Conservation (phyloP, 2,888 invertebrate genomes). For the Xanthia icteritia region DNA sequence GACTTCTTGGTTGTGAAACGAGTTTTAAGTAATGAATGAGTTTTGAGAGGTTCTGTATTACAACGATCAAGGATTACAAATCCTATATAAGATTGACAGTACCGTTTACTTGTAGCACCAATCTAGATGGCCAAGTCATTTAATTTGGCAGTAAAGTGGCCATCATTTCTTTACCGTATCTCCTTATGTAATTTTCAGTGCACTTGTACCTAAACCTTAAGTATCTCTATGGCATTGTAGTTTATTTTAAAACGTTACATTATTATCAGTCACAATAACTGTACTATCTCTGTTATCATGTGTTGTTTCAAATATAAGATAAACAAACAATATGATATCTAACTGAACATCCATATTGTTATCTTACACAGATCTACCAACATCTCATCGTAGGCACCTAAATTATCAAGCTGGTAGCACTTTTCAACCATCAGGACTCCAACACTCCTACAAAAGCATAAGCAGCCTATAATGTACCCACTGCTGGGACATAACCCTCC, state of each 20-base stretch:
- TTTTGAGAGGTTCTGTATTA: too few relatives aligned
- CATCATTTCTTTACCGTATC: neutral
- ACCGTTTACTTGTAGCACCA: too few relatives aligned
- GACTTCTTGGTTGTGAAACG: too few relatives aligned
- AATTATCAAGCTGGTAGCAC: neutral
- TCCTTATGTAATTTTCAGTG: neutral
- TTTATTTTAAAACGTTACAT: neutral
- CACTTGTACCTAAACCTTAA: neutral
- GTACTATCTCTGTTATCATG: constrained; percentile 37
- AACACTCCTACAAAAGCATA: neutral
- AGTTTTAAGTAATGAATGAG: too few relatives aligned
- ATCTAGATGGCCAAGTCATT: too few relatives aligned
- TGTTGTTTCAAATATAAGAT: constrained; percentile 35
- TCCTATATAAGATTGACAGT: too few relatives aligned
- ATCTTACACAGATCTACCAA: neutral
- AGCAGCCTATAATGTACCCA: neutral
- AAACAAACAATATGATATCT: constrained; percentile 31
- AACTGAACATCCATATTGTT: constrained; percentile 1
- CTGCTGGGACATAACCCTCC: neutral
- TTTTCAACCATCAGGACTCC: neutral
- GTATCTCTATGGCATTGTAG: neutral
- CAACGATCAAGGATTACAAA: too few relatives aligned
- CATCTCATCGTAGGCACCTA: neutral
- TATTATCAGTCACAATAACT: constrained; percentile 38
- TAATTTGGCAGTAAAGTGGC: too few relatives aligned